A percentile compares a stretch with the other conserved stretches of the same genome.
phyloP scores from a whole-genome alignment of 2,888 invertebrate species.

The Leptinotarsa haldemani region DNA sequence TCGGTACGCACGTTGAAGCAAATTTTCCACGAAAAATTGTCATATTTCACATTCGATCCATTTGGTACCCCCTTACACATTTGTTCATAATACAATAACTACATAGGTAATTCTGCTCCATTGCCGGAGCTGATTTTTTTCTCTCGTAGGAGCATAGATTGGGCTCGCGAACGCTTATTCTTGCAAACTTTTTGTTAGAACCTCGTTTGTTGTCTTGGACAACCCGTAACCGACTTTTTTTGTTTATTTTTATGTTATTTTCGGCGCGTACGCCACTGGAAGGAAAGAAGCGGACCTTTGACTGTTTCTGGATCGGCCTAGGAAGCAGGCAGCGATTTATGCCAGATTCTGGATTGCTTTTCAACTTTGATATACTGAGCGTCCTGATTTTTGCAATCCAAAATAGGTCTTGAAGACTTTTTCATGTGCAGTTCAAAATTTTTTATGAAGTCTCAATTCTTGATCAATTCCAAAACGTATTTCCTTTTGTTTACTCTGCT shows the following conservation, averaged over 20 bases:
- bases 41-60: constrained; percentile 26
- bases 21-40: constrained; percentile 21
- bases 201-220: constrained; percentile 32
- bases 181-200: constrained; percentile 26
- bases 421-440: neutral
- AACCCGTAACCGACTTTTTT: constrained; percentile 42
- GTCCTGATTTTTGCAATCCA: too few relatives aligned
- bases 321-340: neutral
- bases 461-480: neutral
- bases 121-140: constrained; percentile 51
- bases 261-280: constrained; percentile 29
- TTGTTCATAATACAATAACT: constrained; percentile 54
- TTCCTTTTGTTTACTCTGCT: neutral
- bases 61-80: constrained; percentile 43
- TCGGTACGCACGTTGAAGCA: constrained; percentile 11
- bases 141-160: constrained; percentile 52
- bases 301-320: neutral
- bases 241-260: constrained; percentile 29
- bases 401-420: neutral
- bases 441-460: neutral
- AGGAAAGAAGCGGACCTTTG: constrained; percentile 14
- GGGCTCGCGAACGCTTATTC: constrained; percentile 50
- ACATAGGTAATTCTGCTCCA: constrained; percentile 47
- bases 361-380: too few relatives aligned
- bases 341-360: neutral